Evolutionary conservation across 2,113 vertebrate species (phyloP), one percentile per base, ranked within the genome.

Genomic region (Gadus macrocephalus): DNA sequence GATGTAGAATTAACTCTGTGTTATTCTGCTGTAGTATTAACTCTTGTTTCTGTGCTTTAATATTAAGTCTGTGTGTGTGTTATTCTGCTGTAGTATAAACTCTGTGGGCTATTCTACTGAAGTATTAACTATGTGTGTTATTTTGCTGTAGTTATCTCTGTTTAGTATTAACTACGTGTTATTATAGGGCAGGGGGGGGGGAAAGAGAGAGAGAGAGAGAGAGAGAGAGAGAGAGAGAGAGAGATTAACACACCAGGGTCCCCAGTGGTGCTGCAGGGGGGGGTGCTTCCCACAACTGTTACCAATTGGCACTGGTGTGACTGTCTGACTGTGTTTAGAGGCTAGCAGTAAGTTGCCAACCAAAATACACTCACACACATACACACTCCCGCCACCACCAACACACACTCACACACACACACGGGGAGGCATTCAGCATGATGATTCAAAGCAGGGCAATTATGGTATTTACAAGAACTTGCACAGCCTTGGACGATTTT

Each of bases 221-320:
- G 88, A 89, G 89, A 90, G 87, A 59, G 56, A 59, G n/a, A 16
- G 14, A 61, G 20, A 49, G 49, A 73, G 72, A 71, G 61, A 68
- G 76, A 66, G 72, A 62, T 12, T 42, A 58, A 71, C 66, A 86
- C 78, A 85, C 8, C 8, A 49, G 42, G 68, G 72, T 69, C 31
- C 70, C 76, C 67, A 75, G 75, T 78, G 78, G 61, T 75, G 80
- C 53, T 73, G 75, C 60, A 68, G 53, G 56, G 65, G 35, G 61
- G 61, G 61, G 19, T 85, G 79, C 91, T 90, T 90, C 91, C 91
- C 93, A 92, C 93, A 92, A 89, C 91, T 92, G 94, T 95, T 95
- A 94, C 91, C 91, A 93, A 93, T 88, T 95, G 95, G 94, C 91
- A 92, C 76, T 72, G 69, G 72, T 84, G 81, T 77, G 75, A 78